Percentiles rank a stretch among this genome's conserved stretches.
Evolutionary conservation across 2,888 invertebrate genomes (phyloP).

Genomic region (Chalcosyrphus nemorum): DNA sequence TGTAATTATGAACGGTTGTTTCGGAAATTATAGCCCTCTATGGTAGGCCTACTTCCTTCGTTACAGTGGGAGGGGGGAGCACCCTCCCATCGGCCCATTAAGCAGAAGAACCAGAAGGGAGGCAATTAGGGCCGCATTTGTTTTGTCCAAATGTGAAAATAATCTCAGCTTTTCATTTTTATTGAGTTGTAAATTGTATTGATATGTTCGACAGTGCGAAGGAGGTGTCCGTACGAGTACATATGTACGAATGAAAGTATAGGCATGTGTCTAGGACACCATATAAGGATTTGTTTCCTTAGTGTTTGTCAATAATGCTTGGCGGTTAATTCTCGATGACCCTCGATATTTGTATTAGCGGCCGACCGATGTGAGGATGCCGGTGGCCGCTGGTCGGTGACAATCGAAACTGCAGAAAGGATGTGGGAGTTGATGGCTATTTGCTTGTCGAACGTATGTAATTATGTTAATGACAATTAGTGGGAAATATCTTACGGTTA

Average conservation of each 20-base stretch:
- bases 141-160: conserved; percentile 47
- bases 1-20: conserved; percentile 60
- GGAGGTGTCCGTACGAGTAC: too few species aligned
- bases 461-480: conserved; percentile 51
- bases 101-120: not conserved
- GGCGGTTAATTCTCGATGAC: conserved; percentile 10
- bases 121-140: conserved; percentile 28
- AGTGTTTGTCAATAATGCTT: conserved; percentile 7
- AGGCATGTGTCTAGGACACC: not conserved
- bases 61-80: too few species aligned
- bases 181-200: conserved; percentile 53
- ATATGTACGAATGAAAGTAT: too few species aligned
- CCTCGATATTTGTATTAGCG: not conserved
- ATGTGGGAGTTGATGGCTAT: not conserved
- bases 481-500: conserved; percentile 36
- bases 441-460: conserved; percentile 7
- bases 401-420: too few species aligned
- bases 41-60: not conserved
- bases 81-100: too few species aligned
- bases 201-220: conserved; percentile 37
- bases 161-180: conserved; percentile 43
- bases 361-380: not conserved
- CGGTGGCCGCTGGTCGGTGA: too few species aligned
- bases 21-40: conserved; percentile 38
- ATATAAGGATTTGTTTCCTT: not conserved